A percentile compares a stretch with the other conserved stretches of the same genome.
Evolutionary conservation across 2,888 invertebrate species (phyloP).

Genomic region (Meghimatium bilineatum): DNA sequence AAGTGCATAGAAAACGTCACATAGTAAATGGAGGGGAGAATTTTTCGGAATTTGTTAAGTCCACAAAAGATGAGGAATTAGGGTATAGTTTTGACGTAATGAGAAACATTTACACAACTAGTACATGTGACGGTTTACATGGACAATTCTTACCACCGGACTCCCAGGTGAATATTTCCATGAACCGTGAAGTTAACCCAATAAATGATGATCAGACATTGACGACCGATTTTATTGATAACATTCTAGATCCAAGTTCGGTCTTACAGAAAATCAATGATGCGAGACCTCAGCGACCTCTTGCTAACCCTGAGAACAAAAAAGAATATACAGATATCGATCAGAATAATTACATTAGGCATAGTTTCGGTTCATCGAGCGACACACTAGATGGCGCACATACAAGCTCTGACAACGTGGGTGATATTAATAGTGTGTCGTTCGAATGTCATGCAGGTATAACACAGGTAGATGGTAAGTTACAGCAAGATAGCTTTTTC

Average conservation of each 20-base stretch:
- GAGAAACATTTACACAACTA: neutral
- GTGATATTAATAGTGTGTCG: neutral
- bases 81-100: slow-evolving; percentile 5
- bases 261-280: neutral
- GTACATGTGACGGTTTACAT: neutral
- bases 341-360: neutral
- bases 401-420: neutral
- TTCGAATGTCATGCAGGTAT: neutral
- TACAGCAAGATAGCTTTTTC: neutral
- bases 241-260: neutral
- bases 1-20: neutral
- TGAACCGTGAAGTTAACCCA: neutral
- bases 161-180: neutral
- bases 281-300: neutral
- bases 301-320: neutral
- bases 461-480: slow-evolving; percentile 1
- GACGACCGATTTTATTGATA: neutral
- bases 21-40: neutral
- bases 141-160: neutral
- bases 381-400: neutral
- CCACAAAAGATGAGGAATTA: neutral
- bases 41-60: neutral
- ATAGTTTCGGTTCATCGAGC: neutral
- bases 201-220: neutral
- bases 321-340: neutral